Evolutionary conservation across 2,888 invertebrate species (phyloP), one percentile per base, ranked within the genome.

Genomic region (Chrysolina oricalcia): DNA sequence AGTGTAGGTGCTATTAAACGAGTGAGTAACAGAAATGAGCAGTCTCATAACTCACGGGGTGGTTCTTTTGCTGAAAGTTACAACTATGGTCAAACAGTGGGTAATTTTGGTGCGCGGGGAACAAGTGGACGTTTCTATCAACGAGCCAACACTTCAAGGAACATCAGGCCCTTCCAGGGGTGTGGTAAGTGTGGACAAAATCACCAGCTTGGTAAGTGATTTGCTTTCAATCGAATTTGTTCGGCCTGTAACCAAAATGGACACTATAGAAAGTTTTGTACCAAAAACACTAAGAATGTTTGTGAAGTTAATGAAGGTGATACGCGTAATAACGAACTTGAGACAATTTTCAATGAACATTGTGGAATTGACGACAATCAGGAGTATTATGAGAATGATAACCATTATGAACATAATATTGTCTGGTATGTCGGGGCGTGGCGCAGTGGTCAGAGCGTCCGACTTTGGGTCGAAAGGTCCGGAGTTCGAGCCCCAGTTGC

Each of bases 131-230:
- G 5, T 5, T 27, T 27, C 27, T 5, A 27, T 27, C 27, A 27
- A 5, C 27, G 27, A 27, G 35, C 35, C 8, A 35, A 35, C 8
- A 35, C 8, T 35, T 35, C 35, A 35, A 35, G 35, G 35, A 35
- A 35, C 8, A 8, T 8, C 35, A 35, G 35, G 8, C 35, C 35
- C 0, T 3, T 3, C 35, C 35, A 35, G 35, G 35, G 35, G 35
- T 35, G 35, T 35, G 35, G 35, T 35, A 35, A 35, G 35, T 72
- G 72, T 56, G 67, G 67, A 2, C 10, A 59, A 2, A 27, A 41
- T 3, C 59, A 67, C 35, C 11, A 21, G n/a, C 48, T 10, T 13
- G 67, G 72, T 72, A 67, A 67, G 72, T 72, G 67, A 35, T 43
- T 56, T 6, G 67, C 67, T 1, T 48, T 23, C 35, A 41, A 56